phyloP scores from a whole-genome alignment of 1,140 invertebrate genomes.

The Tetramorium simillimum region DNA sequence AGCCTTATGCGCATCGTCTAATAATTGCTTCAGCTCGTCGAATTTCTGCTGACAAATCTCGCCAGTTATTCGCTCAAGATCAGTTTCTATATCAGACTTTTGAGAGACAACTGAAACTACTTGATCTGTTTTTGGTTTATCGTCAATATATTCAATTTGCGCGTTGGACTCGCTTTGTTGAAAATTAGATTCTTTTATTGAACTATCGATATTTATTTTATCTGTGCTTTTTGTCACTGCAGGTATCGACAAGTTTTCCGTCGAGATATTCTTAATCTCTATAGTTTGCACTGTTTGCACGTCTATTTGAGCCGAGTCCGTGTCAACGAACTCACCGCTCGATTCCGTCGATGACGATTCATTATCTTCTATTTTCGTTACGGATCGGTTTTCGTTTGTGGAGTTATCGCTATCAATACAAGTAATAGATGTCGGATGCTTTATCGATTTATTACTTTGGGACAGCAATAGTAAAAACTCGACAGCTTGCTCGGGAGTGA shows the following conservation, averaged over 20 bases:
- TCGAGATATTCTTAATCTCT: slow-evolving; percentile 34
- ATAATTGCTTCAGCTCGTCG: slow-evolving; percentile 77
- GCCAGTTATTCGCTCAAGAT: slow-evolving; percentile 59
- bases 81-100: not conserved
- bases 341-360: slow-evolving; percentile 18
- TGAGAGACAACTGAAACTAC: not conserved
- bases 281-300: slow-evolving; percentile 52
- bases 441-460: slow-evolving; percentile 53
- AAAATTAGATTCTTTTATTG: not conserved
- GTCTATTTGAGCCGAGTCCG: not conserved
- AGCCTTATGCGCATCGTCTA: slow-evolving; percentile 76
- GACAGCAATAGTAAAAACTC: slow-evolving; percentile 78
- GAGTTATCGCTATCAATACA: slow-evolving; percentile 26
- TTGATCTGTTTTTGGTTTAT: not conserved
- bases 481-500: slow-evolving; percentile 78
- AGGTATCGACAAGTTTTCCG: not conserved
- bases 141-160: not conserved
- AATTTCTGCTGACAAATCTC: slow-evolving; percentile 78
- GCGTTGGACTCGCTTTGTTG: not conserved
- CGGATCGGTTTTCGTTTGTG: slow-evolving; percentile 52
- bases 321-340: slow-evolving; percentile 30
- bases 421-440: not conserved
- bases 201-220: not conserved
- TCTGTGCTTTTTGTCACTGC: not conserved
- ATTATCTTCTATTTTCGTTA: not conserved